These are phyloP conservation scores for Anadara kagoshimensis DNA, from an alignment of 1,140 invertebrate species.

Conservation along the genomic window DNA sequence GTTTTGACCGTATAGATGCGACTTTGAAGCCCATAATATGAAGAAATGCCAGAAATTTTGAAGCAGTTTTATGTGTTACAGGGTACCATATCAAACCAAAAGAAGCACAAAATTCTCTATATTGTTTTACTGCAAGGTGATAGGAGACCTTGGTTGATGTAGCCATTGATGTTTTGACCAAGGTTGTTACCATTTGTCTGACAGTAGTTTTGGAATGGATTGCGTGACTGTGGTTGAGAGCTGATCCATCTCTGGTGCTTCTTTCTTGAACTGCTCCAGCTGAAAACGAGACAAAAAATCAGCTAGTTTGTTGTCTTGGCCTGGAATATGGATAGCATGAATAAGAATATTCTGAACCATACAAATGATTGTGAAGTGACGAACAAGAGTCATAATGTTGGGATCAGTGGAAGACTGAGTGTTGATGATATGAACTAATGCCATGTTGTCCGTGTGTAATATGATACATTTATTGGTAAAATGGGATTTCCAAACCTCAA, in stretches of 20 bases:
- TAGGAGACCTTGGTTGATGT: too few species aligned
- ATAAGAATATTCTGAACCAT: slow-evolving; percentile 38
- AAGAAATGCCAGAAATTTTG: too few species aligned
- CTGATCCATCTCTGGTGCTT: slow-evolving; percentile 16
- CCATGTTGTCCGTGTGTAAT: slow-evolving; percentile 12
- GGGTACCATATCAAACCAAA: too few species aligned
- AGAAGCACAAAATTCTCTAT: too few species aligned
- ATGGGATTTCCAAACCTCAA: slow-evolving; percentile 1
- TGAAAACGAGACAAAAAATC: slow-evolving; percentile 43
- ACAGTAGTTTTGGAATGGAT: too few species aligned
- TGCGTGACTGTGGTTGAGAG: not conserved
- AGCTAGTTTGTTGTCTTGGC: slow-evolving; percentile 13
- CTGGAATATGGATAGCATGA: slow-evolving; percentile 27
- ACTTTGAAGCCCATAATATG: too few species aligned
- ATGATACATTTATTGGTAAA: slow-evolving; percentile 10
- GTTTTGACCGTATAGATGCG: too few species aligned
- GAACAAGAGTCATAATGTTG: slow-evolving; percentile 20
- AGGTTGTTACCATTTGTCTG: too few species aligned
- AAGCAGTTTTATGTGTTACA: too few species aligned
- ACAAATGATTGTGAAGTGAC: slow-evolving; percentile 9
- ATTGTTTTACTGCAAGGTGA: too few species aligned
- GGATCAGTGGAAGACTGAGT: slow-evolving; percentile 26
- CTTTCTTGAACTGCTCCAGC: slow-evolving; percentile 29
- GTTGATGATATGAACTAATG: slow-evolving; percentile 34
- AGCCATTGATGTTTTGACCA: too few species aligned